A percentile compares a stretch with the other conserved stretches of the same genome.
Evolutionary conservation across 2,797 vertebrate genomes (phyloP).

Genomic region (Mormyrops attenuatus): DNA sequence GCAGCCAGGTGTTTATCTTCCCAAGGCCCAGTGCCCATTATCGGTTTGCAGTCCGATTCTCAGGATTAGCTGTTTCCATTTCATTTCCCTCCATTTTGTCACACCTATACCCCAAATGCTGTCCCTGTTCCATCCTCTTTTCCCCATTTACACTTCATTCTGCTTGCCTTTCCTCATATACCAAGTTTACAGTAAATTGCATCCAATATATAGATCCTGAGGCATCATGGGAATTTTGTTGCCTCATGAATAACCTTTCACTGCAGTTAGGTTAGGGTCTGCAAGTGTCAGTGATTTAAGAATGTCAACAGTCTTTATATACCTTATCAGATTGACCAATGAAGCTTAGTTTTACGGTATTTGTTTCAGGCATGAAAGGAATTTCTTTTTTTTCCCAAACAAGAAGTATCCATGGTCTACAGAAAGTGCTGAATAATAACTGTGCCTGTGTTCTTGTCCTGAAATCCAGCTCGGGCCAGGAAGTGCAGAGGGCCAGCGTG

Average conservation of each 20-base stretch:
- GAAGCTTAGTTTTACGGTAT: background rate
- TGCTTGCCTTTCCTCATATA: background rate
- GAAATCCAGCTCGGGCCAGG: constrained; percentile 76
- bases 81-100: background rate
- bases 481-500: constrained; percentile 86
- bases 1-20: background rate
- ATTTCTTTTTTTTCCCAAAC: background rate
- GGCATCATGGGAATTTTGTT: background rate
- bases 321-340: background rate
- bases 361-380: background rate
- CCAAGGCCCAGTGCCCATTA: background rate
- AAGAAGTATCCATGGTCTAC: background rate
- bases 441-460: background rate
- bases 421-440: background rate
- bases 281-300: background rate
- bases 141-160: background rate
- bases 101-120: background rate
- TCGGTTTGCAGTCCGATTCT: background rate
- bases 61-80: background rate
- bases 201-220: background rate
- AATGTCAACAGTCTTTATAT: background rate
- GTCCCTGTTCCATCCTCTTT: background rate
- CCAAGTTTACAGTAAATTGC: background rate
- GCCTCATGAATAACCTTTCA: background rate
- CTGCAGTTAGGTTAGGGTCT: background rate